Conservation (phyloP, 2,888 invertebrate species). For the Cantharis lateralis region DNA sequence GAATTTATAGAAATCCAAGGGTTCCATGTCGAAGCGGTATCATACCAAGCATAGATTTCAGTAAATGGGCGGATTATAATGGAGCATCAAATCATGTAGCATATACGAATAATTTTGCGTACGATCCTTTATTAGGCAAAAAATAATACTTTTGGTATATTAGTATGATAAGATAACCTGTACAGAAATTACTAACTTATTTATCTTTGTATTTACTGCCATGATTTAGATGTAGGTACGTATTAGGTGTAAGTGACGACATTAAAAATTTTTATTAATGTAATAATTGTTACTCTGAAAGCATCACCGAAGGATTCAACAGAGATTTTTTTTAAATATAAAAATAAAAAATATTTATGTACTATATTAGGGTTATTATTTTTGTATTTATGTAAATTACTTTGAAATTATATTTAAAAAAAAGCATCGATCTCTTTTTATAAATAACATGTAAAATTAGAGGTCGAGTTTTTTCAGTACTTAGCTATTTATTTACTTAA, state of each 20-base stretch:
- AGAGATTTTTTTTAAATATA: neutral
- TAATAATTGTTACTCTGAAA: neutral
- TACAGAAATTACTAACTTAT: conserved; percentile 29
- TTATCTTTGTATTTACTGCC: conserved; percentile 8
- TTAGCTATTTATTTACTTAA: conserved; percentile 15
- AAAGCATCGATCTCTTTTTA: neutral
- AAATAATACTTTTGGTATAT: conserved; percentile 7
- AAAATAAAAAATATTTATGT: neutral
- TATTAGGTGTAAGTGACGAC: neutral
- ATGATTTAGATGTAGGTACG: conserved; percentile 3
- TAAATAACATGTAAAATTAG: neutral
- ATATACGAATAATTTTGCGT: conserved; percentile 66
- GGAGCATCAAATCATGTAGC: conserved; percentile 35
- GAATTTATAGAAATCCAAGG: conserved; percentile 81
- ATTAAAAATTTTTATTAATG: neutral
- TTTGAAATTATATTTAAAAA: neutral
- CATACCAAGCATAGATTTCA: conserved; percentile 83
- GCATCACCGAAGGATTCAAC: neutral
- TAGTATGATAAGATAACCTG: conserved; percentile 18
- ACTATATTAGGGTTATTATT: neutral
- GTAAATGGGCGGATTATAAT: conserved; percentile 84
- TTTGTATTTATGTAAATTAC: neutral
- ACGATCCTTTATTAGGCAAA: conserved; percentile 55
- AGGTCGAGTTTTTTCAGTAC: conserved; percentile 1
- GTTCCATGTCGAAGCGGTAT: conserved; percentile 90